A percentile compares a stretch with the other conserved stretches of the same genome.
Conservation (phyloP, 2,888 invertebrate genomes). For the Margaritifera margaritifera region DNA sequence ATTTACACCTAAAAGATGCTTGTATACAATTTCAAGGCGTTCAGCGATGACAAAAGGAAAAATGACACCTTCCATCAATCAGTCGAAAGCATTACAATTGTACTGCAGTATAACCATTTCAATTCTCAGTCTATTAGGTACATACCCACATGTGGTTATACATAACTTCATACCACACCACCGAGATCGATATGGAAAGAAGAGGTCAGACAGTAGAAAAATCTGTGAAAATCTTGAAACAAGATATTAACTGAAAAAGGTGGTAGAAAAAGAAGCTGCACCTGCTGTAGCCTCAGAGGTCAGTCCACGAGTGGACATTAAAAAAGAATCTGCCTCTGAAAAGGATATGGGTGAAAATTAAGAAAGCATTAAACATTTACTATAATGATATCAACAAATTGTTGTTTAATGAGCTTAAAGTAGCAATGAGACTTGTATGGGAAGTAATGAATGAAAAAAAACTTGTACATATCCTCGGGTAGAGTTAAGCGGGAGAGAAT, state of each 20-base stretch:
- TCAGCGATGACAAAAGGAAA: too few relatives aligned
- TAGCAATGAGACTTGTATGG: conserved; percentile 86
- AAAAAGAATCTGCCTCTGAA: conserved; percentile 1
- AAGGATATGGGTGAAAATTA: conserved; percentile 77
- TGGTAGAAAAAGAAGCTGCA: conserved; percentile 50
- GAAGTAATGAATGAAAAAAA: conserved; percentile 85
- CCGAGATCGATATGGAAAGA: conserved; percentile 48
- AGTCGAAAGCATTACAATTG: too few relatives aligned
- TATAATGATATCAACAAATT: conserved; percentile 98
- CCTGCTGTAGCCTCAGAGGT: conserved; percentile 7
- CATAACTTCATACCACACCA: conserved; percentile 25
- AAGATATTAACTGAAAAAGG: conserved; percentile 68
- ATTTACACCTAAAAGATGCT: too few relatives aligned
- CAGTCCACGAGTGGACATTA: background rate
- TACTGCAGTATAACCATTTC: too few relatives aligned
- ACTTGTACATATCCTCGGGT: too few relatives aligned
- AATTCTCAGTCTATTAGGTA: too few relatives aligned
- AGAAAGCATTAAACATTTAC: conserved; percentile 91
- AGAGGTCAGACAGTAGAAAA: conserved; percentile 91
- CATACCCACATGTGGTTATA: too few relatives aligned
- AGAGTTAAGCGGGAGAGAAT: too few relatives aligned
- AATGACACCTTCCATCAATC: too few relatives aligned
- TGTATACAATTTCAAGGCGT: too few relatives aligned
- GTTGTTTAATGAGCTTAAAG: conserved; percentile 90
- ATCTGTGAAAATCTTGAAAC: conserved; percentile 88